A percentile compares a stretch with the other conserved stretches of the same genome.
These are phyloP conservation scores for Drosophila infuscata DNA, from an alignment of 2,888 invertebrate species.

Conservation along the genomic window DNA sequence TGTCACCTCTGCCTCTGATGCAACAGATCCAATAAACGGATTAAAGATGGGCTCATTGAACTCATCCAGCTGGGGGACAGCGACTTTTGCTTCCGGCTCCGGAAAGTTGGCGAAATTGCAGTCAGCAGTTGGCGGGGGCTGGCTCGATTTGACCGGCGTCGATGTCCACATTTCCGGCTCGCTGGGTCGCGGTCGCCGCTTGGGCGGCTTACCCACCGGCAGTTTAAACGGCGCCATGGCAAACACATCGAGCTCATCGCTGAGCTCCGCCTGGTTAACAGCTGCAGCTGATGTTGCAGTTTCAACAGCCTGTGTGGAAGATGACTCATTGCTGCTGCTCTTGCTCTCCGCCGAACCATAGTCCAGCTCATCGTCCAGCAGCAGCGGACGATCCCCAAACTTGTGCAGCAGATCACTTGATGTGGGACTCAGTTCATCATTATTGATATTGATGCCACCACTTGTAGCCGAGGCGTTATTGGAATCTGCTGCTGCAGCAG, in stretches of 20 bases:
- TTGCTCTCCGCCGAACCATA: constrained; percentile 86
- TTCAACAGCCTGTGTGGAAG: constrained; percentile 28
- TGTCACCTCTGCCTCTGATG: background rate
- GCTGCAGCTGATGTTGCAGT: constrained; percentile 2
- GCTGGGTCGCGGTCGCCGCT: constrained; percentile 56
- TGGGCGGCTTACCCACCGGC: constrained; percentile 78
- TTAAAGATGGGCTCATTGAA: constrained; percentile 85
- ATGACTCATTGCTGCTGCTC: constrained; percentile 76
- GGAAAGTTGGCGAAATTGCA: constrained; percentile 64
- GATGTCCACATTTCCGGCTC: constrained; percentile 84
- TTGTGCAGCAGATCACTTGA: constrained; percentile 89
- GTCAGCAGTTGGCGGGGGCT: constrained; percentile 32
- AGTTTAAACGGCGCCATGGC: constrained; percentile 89
- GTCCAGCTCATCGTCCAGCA: constrained; percentile 92
- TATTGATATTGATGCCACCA: constrained; percentile 25
- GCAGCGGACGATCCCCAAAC: constrained; percentile 90
- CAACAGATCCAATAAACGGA: constrained; percentile 72
- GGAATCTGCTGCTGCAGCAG: constrained; percentile 48
- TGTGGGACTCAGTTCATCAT: constrained; percentile 85
- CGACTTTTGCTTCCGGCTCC: constrained; percentile 10
- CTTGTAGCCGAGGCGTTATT: constrained; percentile 7
- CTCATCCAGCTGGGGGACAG: constrained; percentile 75
- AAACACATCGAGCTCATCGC: constrained; percentile 88
- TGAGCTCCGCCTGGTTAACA: constrained; percentile 76
- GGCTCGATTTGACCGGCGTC: constrained; percentile 81